Evolutionary conservation across 1,140 invertebrate genomes (phyloP).

Genomic region (Schlechtendalia chinensis): DNA sequence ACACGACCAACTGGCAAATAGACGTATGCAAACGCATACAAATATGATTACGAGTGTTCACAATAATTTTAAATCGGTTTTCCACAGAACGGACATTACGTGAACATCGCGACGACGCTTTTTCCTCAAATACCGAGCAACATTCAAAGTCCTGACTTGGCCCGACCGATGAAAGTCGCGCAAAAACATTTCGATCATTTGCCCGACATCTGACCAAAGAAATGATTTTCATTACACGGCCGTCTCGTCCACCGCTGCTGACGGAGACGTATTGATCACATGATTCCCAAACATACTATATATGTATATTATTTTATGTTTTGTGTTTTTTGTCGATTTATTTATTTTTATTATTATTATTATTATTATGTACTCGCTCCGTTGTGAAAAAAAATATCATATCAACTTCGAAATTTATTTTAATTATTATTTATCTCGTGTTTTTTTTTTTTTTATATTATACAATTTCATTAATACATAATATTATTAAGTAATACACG

Average conservation of each 20-base stretch:
- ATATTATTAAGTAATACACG: too few relatives aligned
- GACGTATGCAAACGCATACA: too few relatives aligned
- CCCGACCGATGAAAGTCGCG: slow-evolving; percentile 29
- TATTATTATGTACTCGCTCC: slow-evolving; percentile 13
- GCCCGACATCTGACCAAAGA: slow-evolving; percentile 53
- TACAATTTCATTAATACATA: not conserved
- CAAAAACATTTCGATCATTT: slow-evolving; percentile 53
- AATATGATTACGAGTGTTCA: too few relatives aligned
- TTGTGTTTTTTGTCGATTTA: too few relatives aligned
- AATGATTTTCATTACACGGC: too few relatives aligned
- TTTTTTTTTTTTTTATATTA: not conserved
- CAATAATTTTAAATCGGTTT: too few relatives aligned
- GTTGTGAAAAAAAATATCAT: slow-evolving; percentile 16
- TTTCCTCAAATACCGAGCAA: slow-evolving; percentile 53
- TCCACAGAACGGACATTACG: slow-evolving; percentile 51
- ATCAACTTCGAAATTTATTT: slow-evolving; percentile 21
- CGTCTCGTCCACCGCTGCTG: not conserved
- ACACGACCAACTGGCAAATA: too few relatives aligned
- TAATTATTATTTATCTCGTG: slow-evolving; percentile 8
- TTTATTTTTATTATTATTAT: too few relatives aligned
- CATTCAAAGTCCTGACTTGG: slow-evolving; percentile 52
- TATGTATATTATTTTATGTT: too few relatives aligned
- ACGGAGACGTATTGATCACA: too few relatives aligned
- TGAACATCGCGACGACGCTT: slow-evolving; percentile 51
- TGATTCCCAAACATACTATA: too few relatives aligned